Base-by-base conservation (phyloP, 2,113 vertebrate genomes). In the Cairina moschata region DNA sequence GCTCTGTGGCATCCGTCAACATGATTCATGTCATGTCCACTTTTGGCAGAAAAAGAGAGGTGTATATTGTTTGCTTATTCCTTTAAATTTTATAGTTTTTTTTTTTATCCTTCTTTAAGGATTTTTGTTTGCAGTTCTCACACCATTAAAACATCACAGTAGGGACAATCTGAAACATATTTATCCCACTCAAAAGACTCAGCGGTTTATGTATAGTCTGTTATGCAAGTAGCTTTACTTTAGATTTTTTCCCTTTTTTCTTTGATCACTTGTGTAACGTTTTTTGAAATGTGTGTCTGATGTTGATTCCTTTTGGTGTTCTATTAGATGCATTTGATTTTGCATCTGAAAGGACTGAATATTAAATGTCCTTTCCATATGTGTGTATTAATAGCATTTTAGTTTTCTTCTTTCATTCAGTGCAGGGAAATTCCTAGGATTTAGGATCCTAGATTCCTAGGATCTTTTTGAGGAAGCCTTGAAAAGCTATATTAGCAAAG, bases 261-360 rank as follows among this genome's bases (percentile, higher is more conserved):
- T 94, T 77, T 77, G 63, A 88, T 91, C 55, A 46, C 59, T 91
- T 63, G 46, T 87, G 36, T 82, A 48, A 62, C 46, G 38, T 76
- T 73, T 73, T 85, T 79, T 90, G 87, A 90, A 95, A 50, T 83
- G 40, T 22, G 16, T 36, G n/a, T 65, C 84, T 94, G 81, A 63
- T 71, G 78, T 63, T 54, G 68, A 60, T 78, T 46, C 34, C 52
- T 90, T 67, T 63, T 66, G 54, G 28, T 75, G 60, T 86, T 81
- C 68, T 34, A 2, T 2, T 58, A 69, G 59, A n/a, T 32, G 17
- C 36, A 10, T 67, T 83, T 60, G 48, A 73, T 87, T 93, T 85
- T 88, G 59, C 50, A 85, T 79, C 73, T 67, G 26, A 76, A 74
- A 90, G 68, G 63, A 26, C 1, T 68, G 32, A 77, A 88, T 50